Percentiles rank a stretch among this genome's conserved stretches.
Conservation (phyloP, 2,113 vertebrate species). For the Cnemophilus loriae region DNA sequence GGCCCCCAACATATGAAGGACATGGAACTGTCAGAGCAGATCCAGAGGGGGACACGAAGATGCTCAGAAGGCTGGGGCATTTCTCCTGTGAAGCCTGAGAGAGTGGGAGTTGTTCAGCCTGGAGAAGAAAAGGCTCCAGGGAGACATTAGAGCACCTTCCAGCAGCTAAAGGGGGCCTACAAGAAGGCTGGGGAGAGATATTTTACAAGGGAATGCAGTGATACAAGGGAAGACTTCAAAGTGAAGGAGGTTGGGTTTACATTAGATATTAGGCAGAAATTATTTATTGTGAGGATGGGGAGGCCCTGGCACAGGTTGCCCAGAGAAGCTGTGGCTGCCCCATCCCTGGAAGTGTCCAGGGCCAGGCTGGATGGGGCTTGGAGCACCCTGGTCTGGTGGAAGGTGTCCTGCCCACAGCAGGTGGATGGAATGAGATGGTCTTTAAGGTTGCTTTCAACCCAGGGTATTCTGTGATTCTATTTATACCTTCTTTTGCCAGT, state of each 20-base stretch:
- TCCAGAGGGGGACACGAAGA: not conserved
- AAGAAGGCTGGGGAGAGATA: not conserved
- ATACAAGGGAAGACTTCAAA: not conserved
- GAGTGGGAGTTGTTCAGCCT: not conserved
- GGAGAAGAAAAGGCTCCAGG: not conserved
- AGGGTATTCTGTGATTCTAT: not conserved
- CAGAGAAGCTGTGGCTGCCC: not conserved
- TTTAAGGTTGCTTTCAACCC: not conserved
- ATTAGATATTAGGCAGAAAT: not conserved
- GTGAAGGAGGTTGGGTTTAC: not conserved
- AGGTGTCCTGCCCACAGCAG: not conserved
- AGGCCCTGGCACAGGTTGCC: rapidly evolving
- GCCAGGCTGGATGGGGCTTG: rapidly evolving
- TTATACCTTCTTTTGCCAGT: not conserved
- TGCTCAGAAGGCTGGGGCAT: not conserved
- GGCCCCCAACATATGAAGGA: rapidly evolving
- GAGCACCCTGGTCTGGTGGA: not conserved
- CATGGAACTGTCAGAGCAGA: not conserved
- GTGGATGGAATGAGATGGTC: not conserved
- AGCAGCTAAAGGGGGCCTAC: not conserved
- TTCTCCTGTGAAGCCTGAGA: not conserved
- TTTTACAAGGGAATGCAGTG: no score
- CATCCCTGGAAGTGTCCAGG: not conserved
- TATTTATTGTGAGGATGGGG: rapidly evolving
- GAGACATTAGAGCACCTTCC: not conserved